Evolutionary conservation across 35 echinoderm and acorn worm genomes (phyloP), one percentile per base, ranked within the genome.

Genomic region (Anneissia japonica): DNA sequence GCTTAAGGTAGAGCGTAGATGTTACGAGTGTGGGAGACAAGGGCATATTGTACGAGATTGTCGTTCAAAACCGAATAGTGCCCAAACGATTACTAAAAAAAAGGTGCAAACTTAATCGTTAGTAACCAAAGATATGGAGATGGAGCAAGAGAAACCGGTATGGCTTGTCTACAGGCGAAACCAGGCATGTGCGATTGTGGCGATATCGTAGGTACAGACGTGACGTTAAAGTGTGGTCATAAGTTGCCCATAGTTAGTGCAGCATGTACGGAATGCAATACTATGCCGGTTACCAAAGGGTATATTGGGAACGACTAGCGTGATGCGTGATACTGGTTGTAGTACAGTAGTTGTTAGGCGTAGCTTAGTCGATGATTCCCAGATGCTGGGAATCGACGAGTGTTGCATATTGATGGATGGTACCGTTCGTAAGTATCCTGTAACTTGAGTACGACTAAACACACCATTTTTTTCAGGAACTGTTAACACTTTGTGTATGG

Each of bases 31-130:
- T 84, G 74, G 72, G 73, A 85, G 81, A n/a, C 12, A 30, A 3
- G 89, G 89, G 13, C 89, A 91, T 86, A 75, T 86, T 17, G 75
- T 84, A 4, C 37, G 34, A 3, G 77, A 86, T 21, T 90, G 89
- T 28, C 86, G 30, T 26, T 6, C 6, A 34, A 46, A 2, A 10
- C 46, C 34, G 35, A 23, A 40, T 32, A 3, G 76, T 75, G 85
- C 35, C 40, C 39, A 43, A 26, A 84, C 31, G 14, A 19, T 13
- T 40, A 6, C 6, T n/a, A n/a, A n/a, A n/a, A n/a, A n/a, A n/a
- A n/a, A n/a, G n/a, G n/a, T n/a, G n/a, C n/a, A n/a, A n/a, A n/a
- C n/a, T n/a, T n/a, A n/a, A n/a, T n/a, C n/a, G n/a, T n/a, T n/a
- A n/a, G n/a, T n/a, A n/a, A n/a, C n/a, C n/a, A n/a, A n/a, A n/a